Base-by-base conservation (phyloP, 2,797 vertebrate species). In the Gambelia wislizenii region DNA sequence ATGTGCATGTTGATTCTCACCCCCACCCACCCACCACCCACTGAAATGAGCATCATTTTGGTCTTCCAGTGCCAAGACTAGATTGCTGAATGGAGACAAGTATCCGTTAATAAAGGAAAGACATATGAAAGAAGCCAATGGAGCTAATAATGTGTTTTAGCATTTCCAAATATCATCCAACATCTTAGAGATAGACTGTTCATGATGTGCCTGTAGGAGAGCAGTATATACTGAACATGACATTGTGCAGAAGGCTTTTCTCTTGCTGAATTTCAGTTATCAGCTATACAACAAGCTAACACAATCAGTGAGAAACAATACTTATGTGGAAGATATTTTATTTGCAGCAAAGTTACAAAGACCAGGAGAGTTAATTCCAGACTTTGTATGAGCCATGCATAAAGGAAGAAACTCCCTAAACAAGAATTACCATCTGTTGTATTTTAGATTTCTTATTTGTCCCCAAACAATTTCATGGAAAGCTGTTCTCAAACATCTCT, bases 371-470 rank as follows among this genome's bases (percentile, higher is more conserved):
- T 69, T 56, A 6, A 70, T 47, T 47, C 39, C 39, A 89, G 75
- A 36, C 64, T 91, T 89, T 89, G 47, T 92, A 85, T 84, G 56
- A 77, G 33, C 56, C n/a, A 44, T 80, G 39, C 81, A 80, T 49
- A 61, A 92, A 80, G 74, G 14, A 2, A 33, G 75, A 47, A n/a
- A 14, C 36, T 61, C 69, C 30, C 39, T 56, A 84, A 78, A 84
- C 25, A 83, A 86, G 16, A 90, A 22, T 56, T 77, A 64, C 49
- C 44, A 83, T 86, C 33, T 89, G 75, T 44, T 86, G 76, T 82
- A 47, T 84, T 89, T 80, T 61, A 39, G 75, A 83, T 2, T 74
- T 86, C 75, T 13, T 25, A 47, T 59, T 90, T 85, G 9, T 47
- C 75, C 67, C 59, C 78, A 80, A 77, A 88, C 18, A 52, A 49